Base-by-base conservation (phyloP, 1,140 invertebrate species). In the Drosophila tropicalis region DNA sequence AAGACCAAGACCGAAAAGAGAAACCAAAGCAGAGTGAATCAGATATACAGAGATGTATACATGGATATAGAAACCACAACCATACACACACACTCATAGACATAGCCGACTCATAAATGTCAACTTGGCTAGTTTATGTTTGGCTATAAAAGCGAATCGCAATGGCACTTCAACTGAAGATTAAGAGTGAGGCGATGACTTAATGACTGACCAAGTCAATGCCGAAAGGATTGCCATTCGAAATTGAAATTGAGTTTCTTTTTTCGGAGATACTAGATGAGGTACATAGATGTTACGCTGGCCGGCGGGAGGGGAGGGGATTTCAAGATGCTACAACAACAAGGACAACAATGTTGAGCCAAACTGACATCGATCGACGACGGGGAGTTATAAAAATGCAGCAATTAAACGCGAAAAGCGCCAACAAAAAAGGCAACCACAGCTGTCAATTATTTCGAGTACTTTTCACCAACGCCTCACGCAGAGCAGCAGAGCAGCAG, bases 381-480 rank as follows among this genome's bases (percentile, higher is more conserved):
- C 17, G 44, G 17, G 80, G 76, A 84, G 84, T 67, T 74, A 75
- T 89, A 89, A 84, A 76, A 89, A 80, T 68, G 68, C 80, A 84
- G 82, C 84, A 87, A 87, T 87, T 87, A 87, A 89, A 87, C 89
- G 77, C 76, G 58, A 77, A 79, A 72, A 71, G 72, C 67, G 66
- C 72, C 68, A 90, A 81, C 81, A 89, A 89, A 89, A 89, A 89
- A 89, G 80, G 79, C 79, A 87, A 80, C 84, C 77, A 90, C 84
- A 89, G 84, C 84, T 89, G 84, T 89, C 85, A 89, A 89, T 89
- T 89, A 89, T 89, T 89, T 89, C 84, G 85, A 89, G 84, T 89
- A 89, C 84, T 89, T 89, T 89, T 89, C 84, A 89, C 84, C 84
- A 89, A 87, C 84, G 84, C 84, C 84, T 87, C 84, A 89, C 72